Percentiles rank a stretch among this genome's conserved stretches.
Conservation (phyloP, 2,113 vertebrate genomes). For the Pimephales promelas region DNA sequence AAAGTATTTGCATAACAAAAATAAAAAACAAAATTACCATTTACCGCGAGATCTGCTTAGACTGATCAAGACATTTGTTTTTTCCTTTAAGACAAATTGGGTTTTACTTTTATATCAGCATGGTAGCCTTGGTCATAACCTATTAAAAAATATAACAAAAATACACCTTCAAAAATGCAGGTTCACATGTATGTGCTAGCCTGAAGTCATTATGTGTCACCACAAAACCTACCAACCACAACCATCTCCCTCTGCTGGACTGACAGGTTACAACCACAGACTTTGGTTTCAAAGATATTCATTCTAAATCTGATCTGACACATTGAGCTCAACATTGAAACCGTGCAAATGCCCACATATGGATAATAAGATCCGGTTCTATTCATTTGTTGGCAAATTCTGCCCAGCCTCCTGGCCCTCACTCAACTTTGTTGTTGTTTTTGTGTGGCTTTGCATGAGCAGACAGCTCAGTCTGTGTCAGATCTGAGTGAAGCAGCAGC, state of each 20-base stretch:
- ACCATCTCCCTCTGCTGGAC: slow-evolving; percentile 29
- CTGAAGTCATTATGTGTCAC: slow-evolving; percentile 12
- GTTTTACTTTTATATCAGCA: not conserved
- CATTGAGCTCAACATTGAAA: not conserved
- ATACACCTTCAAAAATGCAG: not conserved
- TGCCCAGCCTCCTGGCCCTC: slow-evolving; percentile 36
- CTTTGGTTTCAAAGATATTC: slow-evolving; percentile 25
- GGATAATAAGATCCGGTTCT: slow-evolving; percentile 11
- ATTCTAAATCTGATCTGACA: not conserved
- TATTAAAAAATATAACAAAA: not conserved
- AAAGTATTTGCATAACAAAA: not conserved
- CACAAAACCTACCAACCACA: slow-evolving; percentile 7
- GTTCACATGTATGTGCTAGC: slow-evolving; percentile 15
- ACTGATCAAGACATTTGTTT: not conserved
- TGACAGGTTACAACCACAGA: slow-evolving; percentile 6
- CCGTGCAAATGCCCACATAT: slow-evolving; percentile 35
- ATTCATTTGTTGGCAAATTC: slow-evolving; percentile 38
- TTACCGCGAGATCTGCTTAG: not conserved
- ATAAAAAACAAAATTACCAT: not conserved
- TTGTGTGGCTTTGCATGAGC: slow-evolving; percentile 56
- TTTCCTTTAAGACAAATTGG: not conserved
- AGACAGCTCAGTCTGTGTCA: slow-evolving; percentile 47
- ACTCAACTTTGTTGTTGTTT: slow-evolving; percentile 57
- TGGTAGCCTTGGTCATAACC: not conserved
- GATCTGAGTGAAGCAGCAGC: slow-evolving; percentile 51